Evolutionary conservation across 92 coral and sea anemone species (phyloP).

Genomic region (Bergia sp.): DNA sequence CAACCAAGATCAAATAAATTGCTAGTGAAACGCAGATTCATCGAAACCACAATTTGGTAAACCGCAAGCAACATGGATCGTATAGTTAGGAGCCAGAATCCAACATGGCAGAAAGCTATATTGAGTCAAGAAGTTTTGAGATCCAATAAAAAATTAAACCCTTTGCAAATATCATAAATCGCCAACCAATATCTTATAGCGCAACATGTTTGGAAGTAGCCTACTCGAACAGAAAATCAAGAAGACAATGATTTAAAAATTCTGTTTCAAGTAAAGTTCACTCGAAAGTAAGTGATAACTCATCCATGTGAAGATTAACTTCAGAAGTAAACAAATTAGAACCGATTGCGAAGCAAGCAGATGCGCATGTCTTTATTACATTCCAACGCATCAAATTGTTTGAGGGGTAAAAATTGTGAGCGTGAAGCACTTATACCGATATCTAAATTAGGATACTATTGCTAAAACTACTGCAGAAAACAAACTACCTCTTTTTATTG

Average conservation of each 20-base stretch:
- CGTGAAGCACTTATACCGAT: background rate
- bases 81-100: background rate
- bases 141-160: slow-evolving; percentile 22
- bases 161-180: slow-evolving; percentile 30
- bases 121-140: slow-evolving; percentile 14
- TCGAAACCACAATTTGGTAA: background rate
- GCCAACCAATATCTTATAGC: slow-evolving; percentile 26
- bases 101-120: background rate
- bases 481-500: background rate
- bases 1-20: background rate
- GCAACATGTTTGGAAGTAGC: background rate
- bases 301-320: slow-evolving; percentile 4
- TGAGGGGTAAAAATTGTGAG: background rate
- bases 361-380: background rate
- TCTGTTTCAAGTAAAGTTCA: slow-evolving; percentile 18
- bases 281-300: slow-evolving; percentile 27
- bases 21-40: background rate
- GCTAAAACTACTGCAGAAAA: background rate
- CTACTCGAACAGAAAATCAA: slow-evolving; percentile 30
- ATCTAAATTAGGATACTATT: background rate
- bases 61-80: background rate
- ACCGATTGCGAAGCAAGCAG: background rate
- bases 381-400: slow-evolving; percentile 32
- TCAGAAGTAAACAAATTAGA: background rate
- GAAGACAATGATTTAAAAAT: slow-evolving; percentile 12